Conservation (phyloP, 2,888 invertebrate species). For the Aquatica leii region DNA sequence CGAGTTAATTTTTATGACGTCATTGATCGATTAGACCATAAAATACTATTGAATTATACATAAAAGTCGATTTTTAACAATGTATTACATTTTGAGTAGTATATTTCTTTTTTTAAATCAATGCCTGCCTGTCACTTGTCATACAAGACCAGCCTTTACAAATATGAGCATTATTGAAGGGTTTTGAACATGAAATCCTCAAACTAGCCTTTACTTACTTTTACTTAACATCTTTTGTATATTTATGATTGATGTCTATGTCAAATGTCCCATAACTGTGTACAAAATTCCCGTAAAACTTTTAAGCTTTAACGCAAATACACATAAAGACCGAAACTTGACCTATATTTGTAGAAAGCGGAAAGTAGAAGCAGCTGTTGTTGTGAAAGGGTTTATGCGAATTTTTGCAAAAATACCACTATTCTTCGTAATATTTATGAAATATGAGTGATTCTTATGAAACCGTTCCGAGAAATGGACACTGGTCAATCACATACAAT, state of each 20-base stretch:
- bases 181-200: slow-evolving; percentile 53
- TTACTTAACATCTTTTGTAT: slow-evolving; percentile 47
- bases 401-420: slow-evolving; percentile 33
- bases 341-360: slow-evolving; percentile 37
- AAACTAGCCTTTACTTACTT: slow-evolving; percentile 55
- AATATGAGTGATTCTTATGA: slow-evolving; percentile 31
- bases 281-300: slow-evolving; percentile 22
- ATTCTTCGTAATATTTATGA: slow-evolving; percentile 37
- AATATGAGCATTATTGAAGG: slow-evolving; percentile 58
- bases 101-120: slow-evolving; percentile 15
- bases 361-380: slow-evolving; percentile 34
- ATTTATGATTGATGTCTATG: slow-evolving; percentile 59
- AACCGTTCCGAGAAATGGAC: slow-evolving; percentile 19
- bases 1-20: slow-evolving; percentile 6
- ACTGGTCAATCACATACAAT: slow-evolving; percentile 22
- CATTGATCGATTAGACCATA: slow-evolving; percentile 26
- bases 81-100: slow-evolving; percentile 27
- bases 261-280: slow-evolving; percentile 51
- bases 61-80: slow-evolving; percentile 29
- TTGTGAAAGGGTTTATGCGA: slow-evolving; percentile 37
- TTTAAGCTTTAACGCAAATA: slow-evolving; percentile 32
- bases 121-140: slow-evolving; percentile 57
- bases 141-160: slow-evolving; percentile 54
- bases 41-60: slow-evolving; percentile 12
- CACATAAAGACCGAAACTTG: slow-evolving; percentile 29